Base-by-base conservation (phyloP, 2,113 vertebrate genomes). In the Callionymus lyra region DNA sequence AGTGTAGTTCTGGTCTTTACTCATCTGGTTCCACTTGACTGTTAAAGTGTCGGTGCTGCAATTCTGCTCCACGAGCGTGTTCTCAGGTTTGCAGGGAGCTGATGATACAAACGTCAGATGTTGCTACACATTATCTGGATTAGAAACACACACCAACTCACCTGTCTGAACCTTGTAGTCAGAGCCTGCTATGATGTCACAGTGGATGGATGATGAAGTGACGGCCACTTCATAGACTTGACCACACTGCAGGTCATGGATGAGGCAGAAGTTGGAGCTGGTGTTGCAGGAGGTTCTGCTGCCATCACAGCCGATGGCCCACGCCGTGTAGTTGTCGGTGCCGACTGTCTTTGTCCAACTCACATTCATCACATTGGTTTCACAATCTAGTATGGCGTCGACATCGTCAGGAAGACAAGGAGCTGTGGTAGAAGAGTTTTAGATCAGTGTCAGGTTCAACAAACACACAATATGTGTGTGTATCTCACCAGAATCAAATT, bases 1-100 rank as follows among this genome's bases (percentile, higher is more conserved):
- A 0, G 58, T 71, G 65, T 76, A 63, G 55, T 69, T 77, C 68
- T 79, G 74, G 1, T 13, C 17, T 15, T 34, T 46, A 34, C 46
- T 33, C 35, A n/a, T 37, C 6, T 57, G 42, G 6, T 43, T 42
- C 78, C 78, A 81, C 41, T 13, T 46, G 1, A 78, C 70, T 6
- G 67, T 77, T 37, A 72, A 49, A 1, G 42, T 8, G 13, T 61
- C 75, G 34, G 47, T 61, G 53, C 53, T 63, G 10, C 84, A 85
- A 53, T 75, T 71, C 34, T 74, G 66, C 6, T 69, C 18, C 1
- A 63, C 53, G 0, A 41, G 16, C 2, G 49, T 53, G 63, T 68
- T 71, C 48, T 72, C 57, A 1, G 76, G 63, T 60, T 53, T 61
- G 57, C 76, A 81, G 9, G 76, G 76, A 44, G 70, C 78, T 82